Evolutionary conservation across 2,888 invertebrate genomes (phyloP), one percentile per base, ranked within the genome.

Genomic region (Urechis unicinctus): DNA sequence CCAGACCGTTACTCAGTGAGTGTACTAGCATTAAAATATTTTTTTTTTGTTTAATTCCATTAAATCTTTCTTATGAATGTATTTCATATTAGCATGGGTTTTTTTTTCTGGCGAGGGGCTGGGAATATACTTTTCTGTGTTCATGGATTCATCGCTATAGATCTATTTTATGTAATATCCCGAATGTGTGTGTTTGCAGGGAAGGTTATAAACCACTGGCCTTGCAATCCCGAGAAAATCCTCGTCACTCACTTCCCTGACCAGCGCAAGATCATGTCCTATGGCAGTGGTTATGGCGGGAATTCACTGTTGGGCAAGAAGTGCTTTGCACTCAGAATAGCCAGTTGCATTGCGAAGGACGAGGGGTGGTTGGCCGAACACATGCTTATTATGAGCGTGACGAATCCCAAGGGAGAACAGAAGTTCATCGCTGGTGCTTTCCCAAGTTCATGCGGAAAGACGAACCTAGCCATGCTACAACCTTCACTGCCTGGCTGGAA

Each of bases 331-430:
- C n/a, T n/a, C n/a, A 60, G 70, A 22, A 62, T 68, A 26, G 68
- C 66, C 45, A 53, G 54, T 41, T 45, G 53, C 45, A 52, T 70
- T 21, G 69, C 68, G n/a, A 50, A 59, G 21, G 61, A 65, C 29
- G 68, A 68, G 49, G 69, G 69, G 26, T 69, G 68, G 68, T 48
- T 68, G 49, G 68, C 68, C 45, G 68, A 68, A 45, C 68, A 68
- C 59, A 68, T 68, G 68, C 60, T 68, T 55, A 67, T 68, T 53
- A 61, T 69, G 60, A 62, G 68, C 28, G 60, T 68, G 36, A 70
- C 67, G 1, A 63, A 68, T 48, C 66, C 66, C 1, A 28, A 53
- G 6, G 69, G 69, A 9, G 53, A 63, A 44, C 60, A 68, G 59
- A 59, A 61, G 44, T 68, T 63, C 56, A 63, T 68, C 42, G 67